Conservation (phyloP, 2,797 vertebrate genomes). For the Tauraco hartlaubi region DNA sequence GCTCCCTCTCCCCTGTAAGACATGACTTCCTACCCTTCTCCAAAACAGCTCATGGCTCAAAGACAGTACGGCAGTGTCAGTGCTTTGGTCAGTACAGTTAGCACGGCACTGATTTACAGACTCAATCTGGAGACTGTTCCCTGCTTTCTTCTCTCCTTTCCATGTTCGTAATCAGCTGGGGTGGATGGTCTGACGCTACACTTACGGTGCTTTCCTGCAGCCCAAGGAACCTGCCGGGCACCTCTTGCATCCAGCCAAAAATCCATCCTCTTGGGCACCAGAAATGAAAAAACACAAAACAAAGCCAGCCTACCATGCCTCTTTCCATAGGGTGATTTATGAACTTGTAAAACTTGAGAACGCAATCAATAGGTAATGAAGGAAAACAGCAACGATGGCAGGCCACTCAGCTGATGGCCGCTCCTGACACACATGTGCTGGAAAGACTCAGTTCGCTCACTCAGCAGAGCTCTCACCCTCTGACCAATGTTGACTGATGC, state of each 20-base stretch:
- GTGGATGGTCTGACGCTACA: neutral
- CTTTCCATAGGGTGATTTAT: conserved; percentile 56
- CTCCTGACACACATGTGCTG: neutral
- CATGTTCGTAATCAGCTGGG: neutral
- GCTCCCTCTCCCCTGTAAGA: neutral
- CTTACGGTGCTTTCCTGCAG: neutral
- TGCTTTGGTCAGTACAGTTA: neutral
- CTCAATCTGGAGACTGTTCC: neutral
- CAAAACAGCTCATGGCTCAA: neutral
- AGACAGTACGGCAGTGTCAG: neutral
- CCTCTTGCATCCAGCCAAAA: neutral
- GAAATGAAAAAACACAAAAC: neutral
- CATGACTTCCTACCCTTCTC: neutral
- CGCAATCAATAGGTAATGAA: conserved; percentile 69
- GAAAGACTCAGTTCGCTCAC: conserved; percentile 59
- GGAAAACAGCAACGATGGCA: conserved; percentile 49
- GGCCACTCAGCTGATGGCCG: neutral
- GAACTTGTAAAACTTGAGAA: conserved; percentile 56
- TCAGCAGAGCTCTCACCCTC: neutral
- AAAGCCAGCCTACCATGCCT: neutral
- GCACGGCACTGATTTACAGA: neutral
- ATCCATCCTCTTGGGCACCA: neutral
- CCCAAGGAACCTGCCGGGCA: neutral
- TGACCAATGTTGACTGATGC: neutral
- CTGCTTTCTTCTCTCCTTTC: neutral